Evolutionary conservation across 2,797 vertebrate genomes (phyloP), one percentile per base, ranked within the genome.

Genomic region (Acrossocheilus wenchowensis): DNA sequence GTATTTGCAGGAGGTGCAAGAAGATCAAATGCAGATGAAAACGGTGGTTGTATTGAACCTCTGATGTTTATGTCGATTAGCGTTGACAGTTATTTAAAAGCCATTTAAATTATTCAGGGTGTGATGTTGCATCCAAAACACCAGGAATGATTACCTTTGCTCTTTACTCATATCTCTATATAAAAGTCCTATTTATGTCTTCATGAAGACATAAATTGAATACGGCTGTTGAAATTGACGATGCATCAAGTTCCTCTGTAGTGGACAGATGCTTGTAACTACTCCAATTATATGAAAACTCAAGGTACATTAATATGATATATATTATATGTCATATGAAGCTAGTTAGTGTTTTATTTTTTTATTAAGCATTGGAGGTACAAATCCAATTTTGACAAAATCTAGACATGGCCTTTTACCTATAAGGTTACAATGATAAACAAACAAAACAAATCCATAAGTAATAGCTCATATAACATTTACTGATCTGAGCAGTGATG

Each of bases 41-140:
- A 43, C 26, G 0, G 41, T 6, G 5, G 57, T 43, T n/a, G 2
- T 26, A 23, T 26, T n/a, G n/a, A 62, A 57, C 19, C 34, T 41
- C 4, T 39, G 19, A 23, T 71, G 17, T 9, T 23, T 5, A 71
- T 71, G 9, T 8, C 3, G 6, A 66, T 15, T n/a, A 57, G n/a
- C 3, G 5, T 7, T 1, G 57, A 64, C 15, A 64, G 41, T 3
- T 21, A 34, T 75, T 54, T 36, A 75, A 78, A 48, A 82, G 21
- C 8, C 48, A 5, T 19, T 69, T 30, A 6, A 82, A 39, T 82
- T 36, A 81, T 69, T 54, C 23, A 54, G 66, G 23, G 34, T 71
- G 66, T 82, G 14, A 71, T 82, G 34, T 82, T 71, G 41, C 48
- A 71, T 71, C 66, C 21, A 82, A 39, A 82, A 52, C 80, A 39